phyloP scores from a whole-genome alignment of 2,888 invertebrate species.

The Andrena marginata region DNA sequence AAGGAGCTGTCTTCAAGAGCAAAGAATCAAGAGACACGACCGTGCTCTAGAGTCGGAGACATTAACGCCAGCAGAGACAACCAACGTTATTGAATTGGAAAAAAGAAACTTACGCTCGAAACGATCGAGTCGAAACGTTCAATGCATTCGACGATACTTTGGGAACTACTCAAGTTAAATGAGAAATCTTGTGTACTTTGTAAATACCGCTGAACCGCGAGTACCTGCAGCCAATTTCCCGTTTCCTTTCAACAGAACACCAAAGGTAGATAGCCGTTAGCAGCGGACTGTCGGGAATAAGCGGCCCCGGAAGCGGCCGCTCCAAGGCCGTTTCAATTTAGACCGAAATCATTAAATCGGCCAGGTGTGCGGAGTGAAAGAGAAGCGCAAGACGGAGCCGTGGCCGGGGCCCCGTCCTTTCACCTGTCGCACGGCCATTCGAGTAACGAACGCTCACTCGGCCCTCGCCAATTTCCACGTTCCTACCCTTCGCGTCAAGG shows the following conservation, averaged over 20 bases:
- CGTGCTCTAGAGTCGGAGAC: conserved; percentile 52
- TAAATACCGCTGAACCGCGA: not conserved
- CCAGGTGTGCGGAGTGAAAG: conserved; percentile 61
- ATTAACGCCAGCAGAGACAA: conserved; percentile 56
- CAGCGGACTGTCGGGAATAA: conserved; percentile 14
- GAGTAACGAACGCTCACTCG: conserved; percentile 57
- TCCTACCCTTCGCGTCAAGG: conserved; percentile 44
- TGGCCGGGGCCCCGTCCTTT: conserved; percentile 62
- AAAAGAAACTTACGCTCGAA: conserved; percentile 39
- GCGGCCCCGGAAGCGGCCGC: conserved; percentile 51
- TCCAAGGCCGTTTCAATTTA: conserved; percentile 63
- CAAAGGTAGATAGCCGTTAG: conserved; percentile 12
- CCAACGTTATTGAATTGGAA: conserved; percentile 41
- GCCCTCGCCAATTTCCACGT: conserved; percentile 70
- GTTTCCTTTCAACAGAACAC: not conserved
- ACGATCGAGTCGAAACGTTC: not conserved
- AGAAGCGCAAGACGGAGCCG: conserved; percentile 47
- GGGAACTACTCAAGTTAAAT: not conserved
- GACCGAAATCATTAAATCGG: conserved; percentile 56
- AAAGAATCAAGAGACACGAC: conserved; percentile 32
- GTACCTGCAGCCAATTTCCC: conserved; percentile 5
- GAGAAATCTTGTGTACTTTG: not conserved
- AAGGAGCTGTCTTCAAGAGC: conserved; percentile 11
- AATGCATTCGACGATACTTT: not conserved
- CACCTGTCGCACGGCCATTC: conserved; percentile 72